Conservation (phyloP, 2,797 vertebrate genomes). For the Taeniopygia guttata region DNA sequence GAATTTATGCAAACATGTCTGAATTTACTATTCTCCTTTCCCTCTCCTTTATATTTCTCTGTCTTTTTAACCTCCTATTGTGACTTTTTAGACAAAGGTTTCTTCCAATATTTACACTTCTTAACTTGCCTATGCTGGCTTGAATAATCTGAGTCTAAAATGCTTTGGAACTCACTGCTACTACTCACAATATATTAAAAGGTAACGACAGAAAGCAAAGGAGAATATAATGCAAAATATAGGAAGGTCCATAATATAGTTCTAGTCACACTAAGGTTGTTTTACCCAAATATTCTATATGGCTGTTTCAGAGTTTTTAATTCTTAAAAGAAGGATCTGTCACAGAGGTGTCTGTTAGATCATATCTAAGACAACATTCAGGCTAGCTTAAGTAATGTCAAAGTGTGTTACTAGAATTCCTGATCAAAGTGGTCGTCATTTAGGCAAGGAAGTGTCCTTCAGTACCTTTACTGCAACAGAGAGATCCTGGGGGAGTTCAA, state of each 20-base stretch:
- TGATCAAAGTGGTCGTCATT: not conserved
- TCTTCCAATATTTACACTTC: not conserved
- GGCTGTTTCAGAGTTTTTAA: not conserved
- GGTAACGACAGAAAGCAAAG: not conserved
- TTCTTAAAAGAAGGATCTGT: not conserved
- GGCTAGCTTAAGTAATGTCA: not conserved
- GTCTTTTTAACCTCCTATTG: not conserved
- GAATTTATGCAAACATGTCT: not conserved
- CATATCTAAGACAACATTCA: not conserved
- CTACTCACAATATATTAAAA: not conserved
- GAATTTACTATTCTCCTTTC: not conserved
- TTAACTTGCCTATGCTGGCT: not conserved
- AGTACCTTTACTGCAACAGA: not conserved
- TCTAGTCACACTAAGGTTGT: not conserved
- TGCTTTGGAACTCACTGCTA: not conserved
- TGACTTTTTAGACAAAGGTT: not conserved
- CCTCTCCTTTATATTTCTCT: not conserved
- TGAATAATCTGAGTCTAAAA: not conserved
- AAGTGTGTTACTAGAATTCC: not conserved
- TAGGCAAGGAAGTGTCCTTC: not conserved
- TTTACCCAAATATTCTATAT: not conserved
- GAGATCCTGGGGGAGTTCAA: not conserved
- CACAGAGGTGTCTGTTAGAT: not conserved
- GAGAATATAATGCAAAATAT: not conserved
- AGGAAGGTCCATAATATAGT: not conserved